Evolutionary conservation across 2,113 vertebrate genomes (phyloP).

Genomic region (Illadopsis cleaveri): DNA sequence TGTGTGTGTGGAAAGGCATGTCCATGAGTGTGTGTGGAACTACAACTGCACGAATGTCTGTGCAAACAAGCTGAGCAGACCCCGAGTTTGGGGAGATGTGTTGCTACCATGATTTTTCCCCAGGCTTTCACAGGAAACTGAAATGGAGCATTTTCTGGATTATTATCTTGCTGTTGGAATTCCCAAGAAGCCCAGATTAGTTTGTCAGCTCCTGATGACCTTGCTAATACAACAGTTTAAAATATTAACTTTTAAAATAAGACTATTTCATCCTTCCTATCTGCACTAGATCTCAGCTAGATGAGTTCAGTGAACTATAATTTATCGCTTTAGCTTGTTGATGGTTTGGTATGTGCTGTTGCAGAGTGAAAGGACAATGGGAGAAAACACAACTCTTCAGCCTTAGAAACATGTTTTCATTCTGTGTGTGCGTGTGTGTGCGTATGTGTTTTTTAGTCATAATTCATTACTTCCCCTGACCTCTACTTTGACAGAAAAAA

Average conservation of each 20-base stretch:
- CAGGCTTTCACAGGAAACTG: background rate
- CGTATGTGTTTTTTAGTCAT: background rate
- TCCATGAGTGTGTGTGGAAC: background rate
- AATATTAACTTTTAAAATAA: background rate
- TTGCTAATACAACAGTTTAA: background rate
- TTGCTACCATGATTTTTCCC: background rate
- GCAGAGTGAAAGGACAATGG: background rate
- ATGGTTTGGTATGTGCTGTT: background rate
- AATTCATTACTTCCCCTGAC: slow-evolving; percentile 43
- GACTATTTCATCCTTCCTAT: background rate
- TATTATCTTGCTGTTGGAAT: background rate
- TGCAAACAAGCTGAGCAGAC: background rate
- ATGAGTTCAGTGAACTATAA: background rate
- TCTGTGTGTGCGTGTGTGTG: background rate
- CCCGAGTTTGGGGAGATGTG: background rate
- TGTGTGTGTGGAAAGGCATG: background rate
- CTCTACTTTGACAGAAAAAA: background rate
- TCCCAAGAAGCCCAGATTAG: background rate
- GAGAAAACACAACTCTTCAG: background rate
- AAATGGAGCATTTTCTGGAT: background rate
- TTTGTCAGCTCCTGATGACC: background rate
- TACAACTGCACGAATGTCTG: accelerated
- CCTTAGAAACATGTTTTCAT: slow-evolving; percentile 15
- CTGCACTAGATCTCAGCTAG: background rate
- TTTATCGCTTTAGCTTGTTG: background rate